Evolutionary conservation across 2,888 invertebrate species (phyloP), one percentile per base, ranked within the genome.

Genomic region (Leucophora obtusa): DNA sequence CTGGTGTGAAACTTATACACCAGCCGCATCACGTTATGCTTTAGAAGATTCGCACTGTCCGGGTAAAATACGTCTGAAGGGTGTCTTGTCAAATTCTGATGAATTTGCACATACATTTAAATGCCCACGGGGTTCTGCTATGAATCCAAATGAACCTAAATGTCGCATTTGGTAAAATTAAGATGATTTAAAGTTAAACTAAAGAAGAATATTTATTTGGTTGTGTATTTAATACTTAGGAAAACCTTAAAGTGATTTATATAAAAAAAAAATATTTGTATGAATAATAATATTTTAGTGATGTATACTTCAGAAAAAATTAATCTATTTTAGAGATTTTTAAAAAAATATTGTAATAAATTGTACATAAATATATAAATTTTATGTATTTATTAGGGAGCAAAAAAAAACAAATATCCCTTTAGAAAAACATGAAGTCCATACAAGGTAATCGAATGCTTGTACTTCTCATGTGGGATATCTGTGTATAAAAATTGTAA

Each of bases 1-100:
- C 11, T 97, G 97, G 97, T 97, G 97, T 88, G 96, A 96, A 87
- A 93, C 93, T 35, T 93, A 92, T 82, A 94, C 94, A 43, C 91
- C 91, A 28, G 92, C 93, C 35, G 93, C 94, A 0, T 87, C 95
- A 9, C 91, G 91, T 56, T 92, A 92, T 83, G 94, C 95, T 77
- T 87, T 95, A 3, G 91, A 92, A 74, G 96, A 96, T 84, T 93
- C 94, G 60, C 96, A 96, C 86, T 93, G 95, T 78, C 96, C 96
- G 0, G 94, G 94, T 28, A 91, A 92, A 83, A 91, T 95, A 80
- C 91, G 96, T 21, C 93, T 96, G 0, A 91, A 92, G 38, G 96
- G 94, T 0, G 93, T 93, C 0, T 88, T 96, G 0, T 93, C 93
- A 83, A 96, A 96, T 87, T 95, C 93, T 0, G 91, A 92, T 15